A percentile compares a stretch with the other conserved stretches of the same genome.
Evolutionary conservation across 1,140 invertebrate species (phyloP).

Genomic region (Copidosoma floridanum): DNA sequence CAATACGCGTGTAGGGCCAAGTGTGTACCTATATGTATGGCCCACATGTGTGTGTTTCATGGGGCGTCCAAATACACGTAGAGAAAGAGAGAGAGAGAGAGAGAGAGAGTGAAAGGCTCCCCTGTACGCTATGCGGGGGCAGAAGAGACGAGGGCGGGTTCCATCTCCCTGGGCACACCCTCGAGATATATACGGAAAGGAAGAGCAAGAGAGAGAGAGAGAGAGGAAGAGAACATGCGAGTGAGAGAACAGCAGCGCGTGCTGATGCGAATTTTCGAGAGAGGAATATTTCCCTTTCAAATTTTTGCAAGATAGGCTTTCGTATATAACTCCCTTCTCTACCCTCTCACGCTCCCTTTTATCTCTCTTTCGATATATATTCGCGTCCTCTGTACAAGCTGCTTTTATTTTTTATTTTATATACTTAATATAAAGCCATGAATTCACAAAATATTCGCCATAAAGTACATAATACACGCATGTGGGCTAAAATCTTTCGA

Average conservation of each 20-base stretch:
- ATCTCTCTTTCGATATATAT: background rate
- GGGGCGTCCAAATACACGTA: constrained; percentile 22
- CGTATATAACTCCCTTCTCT: constrained; percentile 15
- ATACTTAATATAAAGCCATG: constrained; percentile 24
- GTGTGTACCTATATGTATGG: constrained; percentile 20
- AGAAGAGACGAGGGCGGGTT: constrained; percentile 22
- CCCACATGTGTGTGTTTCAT: constrained; percentile 23
- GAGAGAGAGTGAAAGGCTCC: background rate
- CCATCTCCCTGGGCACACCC: constrained; percentile 29
- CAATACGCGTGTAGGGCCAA: constrained; percentile 23
- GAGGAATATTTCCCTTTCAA: constrained; percentile 31
- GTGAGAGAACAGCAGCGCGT: constrained; percentile 3
- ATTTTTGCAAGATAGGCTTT: constrained; percentile 29
- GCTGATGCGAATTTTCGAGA: constrained; percentile 31
- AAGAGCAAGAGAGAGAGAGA: constrained; percentile 3
- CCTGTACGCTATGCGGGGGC: background rate
- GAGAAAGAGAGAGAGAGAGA: background rate
- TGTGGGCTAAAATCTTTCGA: too few species aligned
- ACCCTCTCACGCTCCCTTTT: background rate
- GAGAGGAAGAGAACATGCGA: constrained; percentile 1
- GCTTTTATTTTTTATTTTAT: constrained; percentile 12
- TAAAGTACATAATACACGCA: too few species aligned
- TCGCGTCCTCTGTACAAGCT: background rate
- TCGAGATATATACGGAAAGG: constrained; percentile 26
- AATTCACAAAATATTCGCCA: constrained; percentile 25